Evolutionary conservation across 2,888 invertebrate species (phyloP), one percentile per base, ranked within the genome.

Genomic region (Melipona beecheii): DNA sequence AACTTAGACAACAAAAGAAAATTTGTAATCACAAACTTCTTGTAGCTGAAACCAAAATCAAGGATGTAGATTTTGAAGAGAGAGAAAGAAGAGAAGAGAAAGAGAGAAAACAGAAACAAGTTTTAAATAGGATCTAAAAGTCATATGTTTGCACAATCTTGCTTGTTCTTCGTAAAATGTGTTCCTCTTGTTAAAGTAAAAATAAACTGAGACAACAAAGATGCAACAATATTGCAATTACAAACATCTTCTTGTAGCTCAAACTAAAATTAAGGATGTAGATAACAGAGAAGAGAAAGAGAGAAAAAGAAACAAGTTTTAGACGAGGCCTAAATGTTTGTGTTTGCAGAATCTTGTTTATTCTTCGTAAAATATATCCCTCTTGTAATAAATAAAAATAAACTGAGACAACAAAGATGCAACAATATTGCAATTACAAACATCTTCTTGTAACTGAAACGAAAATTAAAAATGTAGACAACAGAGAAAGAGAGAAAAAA

Each of bases 281-380:
- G 15, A 9, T 70, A 69, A 69, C 4, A 31, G 27, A 19, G 31
- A 5, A 21, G 2, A 4, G 5, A 19, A 21, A 19, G 19, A 4
- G 19, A 62, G 5, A 56, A 19, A 19, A 19, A 11, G 9, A 19
- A 19, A 36, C 36, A 36, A n/a, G 11, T 13, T 11, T n/a, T 4
- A 11, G 21, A 56, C 13, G 11, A 4, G 11, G 21, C 5, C 24
- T 17, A 3, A 24, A 17, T 6, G 60, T 24, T 24, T 9, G 24
- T 5, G 6, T 0, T n/a, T 24, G 0, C 2, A 60, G 0, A 24
- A 15, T 5, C 3, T 56, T 56, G n/a, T 0, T n/a, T 56, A n/a
- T 56, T n/a, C 13, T 4, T 56, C 4, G 6, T 56, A 21, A n/a
- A 13, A 56, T 21, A 54, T 49, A 21, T 4, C 21, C 21, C 11